Base-by-base conservation (phyloP, 2,888 invertebrate genomes). In the Poecilus cupreus region DNA sequence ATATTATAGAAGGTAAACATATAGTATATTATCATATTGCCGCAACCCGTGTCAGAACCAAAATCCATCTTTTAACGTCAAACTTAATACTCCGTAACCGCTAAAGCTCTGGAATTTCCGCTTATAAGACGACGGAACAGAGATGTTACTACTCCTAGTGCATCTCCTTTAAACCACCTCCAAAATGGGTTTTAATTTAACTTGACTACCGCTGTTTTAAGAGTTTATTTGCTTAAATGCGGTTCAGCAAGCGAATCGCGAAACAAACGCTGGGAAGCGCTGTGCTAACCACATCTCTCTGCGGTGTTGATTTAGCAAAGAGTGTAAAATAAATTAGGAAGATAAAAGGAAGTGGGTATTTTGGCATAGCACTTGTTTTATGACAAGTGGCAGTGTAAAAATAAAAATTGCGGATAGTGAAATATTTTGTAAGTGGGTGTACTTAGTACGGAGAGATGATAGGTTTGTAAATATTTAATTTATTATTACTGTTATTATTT, bases 101-200 rank as follows among this genome's bases (percentile, higher is more conserved):
- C 4, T 32, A 32, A 32, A n/a, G n/a, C 32, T 32, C 32, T 32
- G 32, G 32, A 6, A 32, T 32, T 32, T 32, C 8, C 32, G 32
- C 32, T 32, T 32, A 32, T 32, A 32, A 32, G 32, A 32, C 32
- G 8, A 8, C 32, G 32, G 32, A 32, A 32, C 32, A 32, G 8
- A 32, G 32, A 32, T 8, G 32, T 32, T 6, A 32, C 32, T 32
- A 32, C 3, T 26, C 26, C 32, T 32, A 32, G 32, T 32, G 0
- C 8, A 0, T 32, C 32, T 32, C 5, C 16, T 68, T 68, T 32
- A 68, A 68, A 32, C 64, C 64, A 46, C 22, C n/a, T 72, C 20
- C 22, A 46, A 49, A 79, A 79, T 79, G 79, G 37, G 68, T 79
- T 79, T 70, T 70, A 79, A 79, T 79, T 70, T 79, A 79, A 70